phyloP scores from a whole-genome alignment of 2,888 invertebrate genomes.

The Pycnomerus fuliginosus region DNA sequence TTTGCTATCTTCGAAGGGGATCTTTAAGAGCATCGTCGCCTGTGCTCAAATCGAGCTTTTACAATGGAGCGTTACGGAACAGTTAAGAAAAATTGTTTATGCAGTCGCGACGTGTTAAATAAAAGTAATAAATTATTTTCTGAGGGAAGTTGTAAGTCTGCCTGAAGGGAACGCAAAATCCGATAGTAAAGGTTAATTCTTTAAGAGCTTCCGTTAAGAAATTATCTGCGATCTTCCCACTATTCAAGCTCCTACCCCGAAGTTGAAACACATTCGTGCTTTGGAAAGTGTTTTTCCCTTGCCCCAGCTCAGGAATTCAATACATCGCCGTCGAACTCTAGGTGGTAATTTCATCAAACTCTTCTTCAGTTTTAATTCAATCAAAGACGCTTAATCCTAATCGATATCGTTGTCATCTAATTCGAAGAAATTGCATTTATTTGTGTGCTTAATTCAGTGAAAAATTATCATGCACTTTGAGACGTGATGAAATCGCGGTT shows the following conservation, averaged over 20 bases:
- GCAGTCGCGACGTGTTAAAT: background rate
- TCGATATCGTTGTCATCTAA: too few species aligned
- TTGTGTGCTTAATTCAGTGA: too few species aligned
- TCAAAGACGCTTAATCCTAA: too few species aligned
- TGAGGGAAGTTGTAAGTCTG: slow-evolving; percentile 3
- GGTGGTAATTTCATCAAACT: too few species aligned
- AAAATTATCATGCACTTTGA: too few species aligned
- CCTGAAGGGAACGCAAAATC: slow-evolving; percentile 25
- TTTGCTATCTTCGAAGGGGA: slow-evolving; percentile 25
- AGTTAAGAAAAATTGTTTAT: slow-evolving; percentile 3
- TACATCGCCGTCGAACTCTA: slow-evolving; percentile 7
- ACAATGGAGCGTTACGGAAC: slow-evolving; percentile 6
- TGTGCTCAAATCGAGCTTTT: slow-evolving; percentile 3
- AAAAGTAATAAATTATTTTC: slow-evolving; percentile 1
- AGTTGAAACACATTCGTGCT: slow-evolving; percentile 13
- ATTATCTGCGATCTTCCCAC: slow-evolving; percentile 31
- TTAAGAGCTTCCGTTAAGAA: slow-evolving; percentile 33
- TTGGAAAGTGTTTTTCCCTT: slow-evolving; percentile 21
- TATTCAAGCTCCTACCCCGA: slow-evolving; percentile 19
- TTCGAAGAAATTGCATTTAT: too few species aligned
- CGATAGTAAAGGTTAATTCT: slow-evolving; percentile 33
- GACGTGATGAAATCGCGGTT: slow-evolving; percentile 3
- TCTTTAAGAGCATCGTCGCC: slow-evolving; percentile 18
- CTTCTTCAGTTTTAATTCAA: too few species aligned
- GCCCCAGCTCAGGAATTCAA: slow-evolving; percentile 16